These are phyloP conservation scores for Muntiacus muntjak DNA, from an alignment of 2,113 vertebrate species.

Conservation along the genomic window DNA sequence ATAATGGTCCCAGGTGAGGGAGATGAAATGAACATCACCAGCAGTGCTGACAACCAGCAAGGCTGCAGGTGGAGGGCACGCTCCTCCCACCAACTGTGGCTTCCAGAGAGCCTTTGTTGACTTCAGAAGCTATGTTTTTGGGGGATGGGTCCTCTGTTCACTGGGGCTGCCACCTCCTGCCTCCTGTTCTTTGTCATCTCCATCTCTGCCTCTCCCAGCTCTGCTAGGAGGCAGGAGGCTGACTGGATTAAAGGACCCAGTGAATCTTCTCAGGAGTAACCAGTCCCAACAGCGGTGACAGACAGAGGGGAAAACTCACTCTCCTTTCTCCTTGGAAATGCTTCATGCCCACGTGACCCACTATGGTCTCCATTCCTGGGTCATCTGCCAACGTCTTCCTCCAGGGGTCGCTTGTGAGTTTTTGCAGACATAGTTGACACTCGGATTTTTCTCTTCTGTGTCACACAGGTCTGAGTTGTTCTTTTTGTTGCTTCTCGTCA, in stretches of 20 bases:
- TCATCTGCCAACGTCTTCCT: not conserved
- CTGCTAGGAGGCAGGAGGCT: not conserved
- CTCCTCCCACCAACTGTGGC: not conserved
- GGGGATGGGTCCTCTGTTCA: not conserved
- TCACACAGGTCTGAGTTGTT: not conserved
- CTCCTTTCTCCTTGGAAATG: not conserved
- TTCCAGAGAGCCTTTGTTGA: not conserved
- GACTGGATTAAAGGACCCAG: not conserved
- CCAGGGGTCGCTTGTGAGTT: not conserved
- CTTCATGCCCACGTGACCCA: not conserved
- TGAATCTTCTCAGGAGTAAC: not conserved
- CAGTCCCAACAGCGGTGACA: not conserved
- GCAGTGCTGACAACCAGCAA: constrained; percentile 21
- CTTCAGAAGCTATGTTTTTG: not conserved
- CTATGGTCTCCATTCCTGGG: not conserved
- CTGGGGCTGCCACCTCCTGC: not conserved
- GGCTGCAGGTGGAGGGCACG: constrained; percentile 16
- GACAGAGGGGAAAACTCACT: no score
- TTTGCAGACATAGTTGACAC: not conserved
- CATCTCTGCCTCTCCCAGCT: not conserved
- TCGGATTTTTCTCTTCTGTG: not conserved
- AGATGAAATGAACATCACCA: constrained; percentile 46
- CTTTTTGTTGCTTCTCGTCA: not conserved
- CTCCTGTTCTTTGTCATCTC: not conserved
- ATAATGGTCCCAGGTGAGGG: not conserved